These are phyloP conservation scores for Mobula hypostoma DNA, from an alignment of 2,113 vertebrate genomes.

Conservation along the genomic window DNA sequence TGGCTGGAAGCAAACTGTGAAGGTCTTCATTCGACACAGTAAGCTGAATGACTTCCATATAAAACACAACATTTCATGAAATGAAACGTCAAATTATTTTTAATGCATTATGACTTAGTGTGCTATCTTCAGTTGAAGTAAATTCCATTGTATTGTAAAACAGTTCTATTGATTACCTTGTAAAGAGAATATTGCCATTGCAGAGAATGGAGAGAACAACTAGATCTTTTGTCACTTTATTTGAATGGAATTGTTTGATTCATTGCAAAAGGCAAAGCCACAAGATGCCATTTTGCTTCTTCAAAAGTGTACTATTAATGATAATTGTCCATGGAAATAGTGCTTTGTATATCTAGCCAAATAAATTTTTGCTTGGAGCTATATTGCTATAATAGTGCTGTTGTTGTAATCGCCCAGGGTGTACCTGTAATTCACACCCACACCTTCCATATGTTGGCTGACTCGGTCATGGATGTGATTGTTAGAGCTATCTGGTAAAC, in stretches of 20 bases:
- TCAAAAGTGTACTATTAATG: not conserved
- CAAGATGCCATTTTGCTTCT: not conserved
- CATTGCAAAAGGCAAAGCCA: not conserved
- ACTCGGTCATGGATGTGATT: not conserved
- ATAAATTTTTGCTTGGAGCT: not conserved
- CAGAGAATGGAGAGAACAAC: not conserved
- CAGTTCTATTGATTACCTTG: not conserved
- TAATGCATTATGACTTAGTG: not conserved
- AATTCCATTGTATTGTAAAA: no score
- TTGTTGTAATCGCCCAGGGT: not conserved
- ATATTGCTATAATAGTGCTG: not conserved
- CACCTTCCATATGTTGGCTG: not conserved
- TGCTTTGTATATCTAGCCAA: not conserved
- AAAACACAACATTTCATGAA: not conserved
- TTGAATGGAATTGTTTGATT: not conserved
- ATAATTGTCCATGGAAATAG: not conserved
- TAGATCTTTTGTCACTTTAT: not conserved
- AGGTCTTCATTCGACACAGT: not conserved
- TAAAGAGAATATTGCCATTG: not conserved
- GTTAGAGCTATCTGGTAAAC: not conserved
- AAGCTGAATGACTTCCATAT: not conserved
- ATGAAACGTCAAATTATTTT: not conserved
- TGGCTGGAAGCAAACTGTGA: not conserved
- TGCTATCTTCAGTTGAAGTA: no score
- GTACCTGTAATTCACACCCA: not conserved